These are phyloP conservation scores for Arbacia lixula DNA, from an alignment of 53 echinoderm and acorn worm genomes.

Conservation along the genomic window DNA sequence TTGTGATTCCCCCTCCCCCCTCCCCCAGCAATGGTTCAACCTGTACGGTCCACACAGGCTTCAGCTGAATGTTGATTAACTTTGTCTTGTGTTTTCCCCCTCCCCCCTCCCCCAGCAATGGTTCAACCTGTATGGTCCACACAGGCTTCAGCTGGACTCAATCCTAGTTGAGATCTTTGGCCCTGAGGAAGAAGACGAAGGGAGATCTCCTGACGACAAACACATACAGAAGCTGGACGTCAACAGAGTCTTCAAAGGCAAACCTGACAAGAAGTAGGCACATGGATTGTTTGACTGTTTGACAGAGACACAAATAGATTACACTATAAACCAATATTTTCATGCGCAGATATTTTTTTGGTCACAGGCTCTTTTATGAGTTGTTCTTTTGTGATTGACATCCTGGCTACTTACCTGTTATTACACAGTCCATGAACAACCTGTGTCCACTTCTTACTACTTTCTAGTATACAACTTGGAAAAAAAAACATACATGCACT, in stretches of 20 bases:
- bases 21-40: constrained; percentile 52
- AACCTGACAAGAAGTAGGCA: constrained; percentile 43
- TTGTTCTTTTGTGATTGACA: too few species aligned
- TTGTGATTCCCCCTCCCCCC: too few species aligned
- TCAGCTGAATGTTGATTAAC: too few species aligned
- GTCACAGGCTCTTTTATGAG: too few species aligned
- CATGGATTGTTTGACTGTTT: not conserved
- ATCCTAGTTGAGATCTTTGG: constrained; percentile 30
- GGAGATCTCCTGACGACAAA: not conserved
- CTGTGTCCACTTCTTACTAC: too few species aligned
- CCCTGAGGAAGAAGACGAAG: not conserved
- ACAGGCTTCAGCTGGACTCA: constrained; percentile 28
- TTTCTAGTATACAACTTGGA: too few species aligned
- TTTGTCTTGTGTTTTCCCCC: too few species aligned
- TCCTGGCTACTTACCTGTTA: too few species aligned
- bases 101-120: constrained; percentile 39
- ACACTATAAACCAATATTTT: too few species aligned
- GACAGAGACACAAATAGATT: not conserved
- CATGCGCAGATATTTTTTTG: too few species aligned
- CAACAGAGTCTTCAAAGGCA: constrained; percentile 46
- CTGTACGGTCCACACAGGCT: constrained; percentile 44
- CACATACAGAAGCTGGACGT: constrained; percentile 32
- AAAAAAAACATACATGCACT: too few species aligned
- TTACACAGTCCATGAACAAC: too few species aligned
- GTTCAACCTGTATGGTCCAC: constrained; percentile 50